These are phyloP conservation scores for Lateolabrax maculatus DNA, from an alignment of 2,797 vertebrate species.

Conservation along the genomic window DNA sequence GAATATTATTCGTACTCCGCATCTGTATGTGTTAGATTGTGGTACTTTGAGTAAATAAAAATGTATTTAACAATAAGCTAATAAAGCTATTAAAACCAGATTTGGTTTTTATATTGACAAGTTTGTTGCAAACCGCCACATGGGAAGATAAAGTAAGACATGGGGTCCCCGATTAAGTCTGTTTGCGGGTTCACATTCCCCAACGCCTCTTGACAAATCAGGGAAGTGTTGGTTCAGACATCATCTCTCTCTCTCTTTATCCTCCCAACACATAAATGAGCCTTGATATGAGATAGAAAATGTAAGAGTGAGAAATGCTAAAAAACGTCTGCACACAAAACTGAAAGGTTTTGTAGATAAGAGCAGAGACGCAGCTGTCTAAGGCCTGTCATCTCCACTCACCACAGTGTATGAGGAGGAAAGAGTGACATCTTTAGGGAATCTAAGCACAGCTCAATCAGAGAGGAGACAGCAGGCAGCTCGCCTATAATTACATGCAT, in stretches of 20 bases:
- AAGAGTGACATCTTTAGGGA: constrained; percentile 56
- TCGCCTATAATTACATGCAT: constrained; percentile 59
- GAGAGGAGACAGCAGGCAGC: constrained; percentile 36
- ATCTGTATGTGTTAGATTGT: neutral
- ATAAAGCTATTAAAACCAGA: neutral
- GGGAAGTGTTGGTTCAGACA: neutral
- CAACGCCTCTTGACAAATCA: neutral
- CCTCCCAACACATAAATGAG: neutral
- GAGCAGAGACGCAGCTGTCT: constrained; percentile 4
- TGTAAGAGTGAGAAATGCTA: neutral
- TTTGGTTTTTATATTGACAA: neutral
- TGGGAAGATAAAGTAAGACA: neutral
- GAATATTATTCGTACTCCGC: neutral
- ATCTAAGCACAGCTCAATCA: constrained; percentile 64
- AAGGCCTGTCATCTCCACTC: constrained; percentile 5
- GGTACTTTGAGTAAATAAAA: neutral
- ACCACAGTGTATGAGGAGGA: neutral
- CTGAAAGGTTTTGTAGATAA: neutral
- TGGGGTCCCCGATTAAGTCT: neutral
- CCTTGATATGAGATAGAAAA: neutral
- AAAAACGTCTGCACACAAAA: neutral
- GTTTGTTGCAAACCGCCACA: neutral
- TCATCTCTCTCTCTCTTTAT: neutral
- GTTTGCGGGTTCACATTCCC: neutral
- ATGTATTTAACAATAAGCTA: neutral